Percentiles rank a stretch among this genome's conserved stretches.
Evolutionary conservation across 2,888 invertebrate genomes (phyloP).

Genomic region (Gastracanthus pulcherrimus): DNA sequence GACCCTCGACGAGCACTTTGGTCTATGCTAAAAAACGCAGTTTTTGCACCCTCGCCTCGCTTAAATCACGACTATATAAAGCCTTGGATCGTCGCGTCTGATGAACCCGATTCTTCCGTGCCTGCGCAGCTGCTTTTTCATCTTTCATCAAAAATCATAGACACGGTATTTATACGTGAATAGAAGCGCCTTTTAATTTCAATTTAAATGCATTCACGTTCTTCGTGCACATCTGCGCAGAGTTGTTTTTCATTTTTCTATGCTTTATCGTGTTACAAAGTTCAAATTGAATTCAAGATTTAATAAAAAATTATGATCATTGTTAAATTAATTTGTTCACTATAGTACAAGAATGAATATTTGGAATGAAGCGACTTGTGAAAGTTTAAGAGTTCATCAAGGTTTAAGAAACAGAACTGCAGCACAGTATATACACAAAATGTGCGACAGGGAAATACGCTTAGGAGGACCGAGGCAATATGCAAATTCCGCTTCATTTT

Average conservation of each 20-base stretch:
- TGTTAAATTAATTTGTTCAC: neutral
- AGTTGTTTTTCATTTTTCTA: too few relatives aligned
- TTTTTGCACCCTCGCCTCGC: constrained; percentile 58
- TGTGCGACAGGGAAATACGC: neutral
- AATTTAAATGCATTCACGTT: too few relatives aligned
- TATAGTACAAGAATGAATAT: neutral
- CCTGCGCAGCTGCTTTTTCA: constrained; percentile 16
- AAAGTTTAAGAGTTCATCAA: neutral
- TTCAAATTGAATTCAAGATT: too few relatives aligned
- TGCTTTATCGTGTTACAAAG: too few relatives aligned
- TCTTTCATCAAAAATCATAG: constrained; percentile 5
- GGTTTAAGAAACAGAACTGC: neutral
- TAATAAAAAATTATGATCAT: too few relatives aligned
- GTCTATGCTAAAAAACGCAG: constrained; percentile 60
- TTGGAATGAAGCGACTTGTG: neutral
- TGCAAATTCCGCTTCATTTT: constrained; percentile 45
- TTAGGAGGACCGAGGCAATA: neutral
- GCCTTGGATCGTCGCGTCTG: constrained; percentile 45
- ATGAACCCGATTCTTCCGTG: constrained; percentile 26
- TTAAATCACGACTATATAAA: constrained; percentile 42
- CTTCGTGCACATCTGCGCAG: too few relatives aligned
- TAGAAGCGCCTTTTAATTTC: neutral
- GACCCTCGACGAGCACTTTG: constrained; percentile 56
- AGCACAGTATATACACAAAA: neutral
- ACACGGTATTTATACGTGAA: neutral